These are phyloP conservation scores for Drosophila kanekoi DNA, from an alignment of 2,888 invertebrate species.

Conservation along the genomic window DNA sequence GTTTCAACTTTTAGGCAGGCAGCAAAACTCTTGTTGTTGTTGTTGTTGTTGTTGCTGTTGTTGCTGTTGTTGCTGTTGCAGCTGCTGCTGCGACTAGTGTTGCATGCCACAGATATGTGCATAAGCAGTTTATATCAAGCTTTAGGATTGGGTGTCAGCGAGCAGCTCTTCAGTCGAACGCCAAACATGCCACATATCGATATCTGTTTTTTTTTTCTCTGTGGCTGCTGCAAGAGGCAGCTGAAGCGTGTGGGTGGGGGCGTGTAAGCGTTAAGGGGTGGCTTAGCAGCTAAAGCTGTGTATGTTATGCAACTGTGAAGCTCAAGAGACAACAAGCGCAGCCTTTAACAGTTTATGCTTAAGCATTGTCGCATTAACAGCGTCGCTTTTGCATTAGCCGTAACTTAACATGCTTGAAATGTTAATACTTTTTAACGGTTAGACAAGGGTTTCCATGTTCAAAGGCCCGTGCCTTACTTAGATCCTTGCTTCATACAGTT, in stretches of 20 bases:
- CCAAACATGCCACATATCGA: slow-evolving; percentile 14
- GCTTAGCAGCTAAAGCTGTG: not conserved
- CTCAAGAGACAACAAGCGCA: not conserved
- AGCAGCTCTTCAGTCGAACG: slow-evolving; percentile 4
- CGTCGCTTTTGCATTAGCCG: not conserved
- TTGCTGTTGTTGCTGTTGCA: slow-evolving; percentile 13
- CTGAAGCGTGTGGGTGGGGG: not conserved
- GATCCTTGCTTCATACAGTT: too few species aligned
- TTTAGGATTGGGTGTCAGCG: slow-evolving; percentile 5
- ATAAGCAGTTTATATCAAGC: slow-evolving; percentile 1
- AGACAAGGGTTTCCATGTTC: too few species aligned
- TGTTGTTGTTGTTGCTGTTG: slow-evolving; percentile 24
- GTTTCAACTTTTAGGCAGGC: slow-evolving; percentile 17
- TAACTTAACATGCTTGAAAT: not conserved
- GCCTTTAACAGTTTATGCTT: not conserved
- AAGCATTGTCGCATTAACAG: not conserved
- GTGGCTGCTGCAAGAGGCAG: slow-evolving; percentile 1
- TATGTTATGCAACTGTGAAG: slow-evolving; percentile 8
- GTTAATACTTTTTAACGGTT: too few species aligned
- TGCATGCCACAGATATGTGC: slow-evolving; percentile 23
- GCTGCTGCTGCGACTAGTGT: slow-evolving; percentile 8
- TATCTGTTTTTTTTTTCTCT: slow-evolving; percentile 8
- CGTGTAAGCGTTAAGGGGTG: not conserved
- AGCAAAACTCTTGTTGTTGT: slow-evolving; percentile 19
- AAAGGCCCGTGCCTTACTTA: too few species aligned